These are phyloP conservation scores for Zeuzera pyrina DNA, from an alignment of 2,888 invertebrate species.

Conservation along the genomic window DNA sequence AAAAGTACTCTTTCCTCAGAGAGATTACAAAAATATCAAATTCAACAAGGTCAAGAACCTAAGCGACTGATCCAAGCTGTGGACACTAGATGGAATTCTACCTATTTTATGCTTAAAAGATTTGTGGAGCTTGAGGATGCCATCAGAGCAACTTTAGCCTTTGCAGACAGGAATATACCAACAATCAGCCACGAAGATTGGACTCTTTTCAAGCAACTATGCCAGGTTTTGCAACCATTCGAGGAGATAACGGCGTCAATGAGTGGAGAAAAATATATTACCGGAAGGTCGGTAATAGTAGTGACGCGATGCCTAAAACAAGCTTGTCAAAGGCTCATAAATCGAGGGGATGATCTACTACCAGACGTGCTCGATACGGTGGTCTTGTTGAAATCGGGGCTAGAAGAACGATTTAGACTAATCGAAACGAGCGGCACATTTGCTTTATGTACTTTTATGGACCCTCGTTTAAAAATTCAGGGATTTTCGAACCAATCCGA, in stretches of 20 bases:
- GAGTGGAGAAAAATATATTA: constrained; percentile 20
- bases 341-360: not conserved
- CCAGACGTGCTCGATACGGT: not conserved
- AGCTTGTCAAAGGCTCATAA: constrained; percentile 12
- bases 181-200: constrained; percentile 16
- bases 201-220: constrained; percentile 11
- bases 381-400: constrained; percentile 8
- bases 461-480: constrained; percentile 13
- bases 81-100: constrained; percentile 22
- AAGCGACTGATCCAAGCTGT: constrained; percentile 19
- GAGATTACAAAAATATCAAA: constrained; percentile 15
- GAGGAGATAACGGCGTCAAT: constrained; percentile 17
- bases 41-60: constrained; percentile 14
- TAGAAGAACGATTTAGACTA: constrained; percentile 12
- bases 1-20: constrained; percentile 10
- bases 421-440: constrained; percentile 16
- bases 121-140: constrained; percentile 19
- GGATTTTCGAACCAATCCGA: constrained; percentile 5
- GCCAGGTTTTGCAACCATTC: constrained; percentile 19
- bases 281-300: constrained; percentile 17
- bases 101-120: constrained; percentile 18
- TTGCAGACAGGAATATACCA: constrained; percentile 12
- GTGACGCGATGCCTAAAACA: constrained; percentile 18
- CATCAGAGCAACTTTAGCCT: constrained; percentile 12
- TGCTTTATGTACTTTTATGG: constrained; percentile 15